phyloP scores from a whole-genome alignment of 35 echinoderm and acorn worm genomes.

The Lytechinus pictus region DNA sequence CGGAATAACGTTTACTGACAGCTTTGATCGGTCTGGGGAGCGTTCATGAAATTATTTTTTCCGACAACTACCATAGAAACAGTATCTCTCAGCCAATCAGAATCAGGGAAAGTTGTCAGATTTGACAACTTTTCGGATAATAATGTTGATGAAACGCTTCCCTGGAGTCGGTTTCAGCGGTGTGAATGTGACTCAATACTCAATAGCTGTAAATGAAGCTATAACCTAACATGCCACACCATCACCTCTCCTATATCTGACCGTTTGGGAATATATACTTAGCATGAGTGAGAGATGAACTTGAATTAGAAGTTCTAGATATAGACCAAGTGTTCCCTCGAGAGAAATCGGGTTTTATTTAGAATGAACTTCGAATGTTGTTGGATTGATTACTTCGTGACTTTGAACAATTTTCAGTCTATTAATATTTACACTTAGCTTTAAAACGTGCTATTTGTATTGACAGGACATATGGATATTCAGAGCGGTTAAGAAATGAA shows the following conservation, averaged over 20 bases:
- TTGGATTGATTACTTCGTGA: background rate
- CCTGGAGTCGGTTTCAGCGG: too few species aligned
- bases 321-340: background rate
- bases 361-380: background rate
- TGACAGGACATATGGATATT: background rate
- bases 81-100: too few species aligned
- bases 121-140: too few species aligned
- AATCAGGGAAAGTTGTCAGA: too few species aligned
- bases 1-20: too few species aligned
- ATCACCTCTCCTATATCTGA: background rate
- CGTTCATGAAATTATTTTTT: too few species aligned
- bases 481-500: background rate
- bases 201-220: too few species aligned
- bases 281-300: background rate
- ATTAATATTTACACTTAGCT: background rate
- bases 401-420: background rate
- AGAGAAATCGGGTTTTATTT: background rate
- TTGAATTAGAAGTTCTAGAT: background rate
- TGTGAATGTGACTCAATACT: too few species aligned
- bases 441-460: background rate
- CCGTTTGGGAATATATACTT: background rate
- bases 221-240: too few species aligned
- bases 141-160: too few species aligned
- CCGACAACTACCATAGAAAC: too few species aligned
- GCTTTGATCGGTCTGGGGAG: too few species aligned